Conservation (phyloP, 2,888 invertebrate genomes). For the Callimorpha dominula region DNA sequence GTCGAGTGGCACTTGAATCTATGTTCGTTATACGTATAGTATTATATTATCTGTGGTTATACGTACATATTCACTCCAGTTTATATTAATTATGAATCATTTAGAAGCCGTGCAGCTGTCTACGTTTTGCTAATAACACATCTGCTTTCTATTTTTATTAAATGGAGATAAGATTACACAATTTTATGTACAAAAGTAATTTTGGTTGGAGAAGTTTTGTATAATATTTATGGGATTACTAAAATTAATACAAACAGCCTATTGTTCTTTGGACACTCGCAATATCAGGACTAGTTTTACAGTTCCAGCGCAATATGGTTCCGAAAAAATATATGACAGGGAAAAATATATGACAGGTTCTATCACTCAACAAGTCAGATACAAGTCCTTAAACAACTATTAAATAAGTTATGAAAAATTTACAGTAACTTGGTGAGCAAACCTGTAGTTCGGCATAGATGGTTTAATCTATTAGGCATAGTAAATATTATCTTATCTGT, state of each 20-base stretch:
- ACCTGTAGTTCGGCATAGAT: neutral
- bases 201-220: neutral
- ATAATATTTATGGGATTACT: no score
- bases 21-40: slow-evolving; percentile 56
- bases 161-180: slow-evolving; percentile 12
- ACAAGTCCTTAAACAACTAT: no score
- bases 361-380: no score
- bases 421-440: neutral
- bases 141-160: slow-evolving; percentile 4
- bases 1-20: slow-evolving; percentile 63
- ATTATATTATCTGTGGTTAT: no score
- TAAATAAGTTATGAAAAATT: neutral
- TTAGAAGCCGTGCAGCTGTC: slow-evolving; percentile 16
- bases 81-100: slow-evolving; percentile 50
- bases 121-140: slow-evolving; percentile 14
- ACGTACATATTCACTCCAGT: slow-evolving; percentile 34
- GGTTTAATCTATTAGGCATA: neutral
- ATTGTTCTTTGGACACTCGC: no score
- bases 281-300: no score
- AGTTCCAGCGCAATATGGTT: no score
- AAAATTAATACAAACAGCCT: no score
- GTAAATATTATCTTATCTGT: no score
- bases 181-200: slow-evolving; percentile 16
- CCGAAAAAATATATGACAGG: no score
- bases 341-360: no score